Evolutionary conservation across 1,140 invertebrate species (phyloP).

Genomic region (Cydia fagiglandana): DNA sequence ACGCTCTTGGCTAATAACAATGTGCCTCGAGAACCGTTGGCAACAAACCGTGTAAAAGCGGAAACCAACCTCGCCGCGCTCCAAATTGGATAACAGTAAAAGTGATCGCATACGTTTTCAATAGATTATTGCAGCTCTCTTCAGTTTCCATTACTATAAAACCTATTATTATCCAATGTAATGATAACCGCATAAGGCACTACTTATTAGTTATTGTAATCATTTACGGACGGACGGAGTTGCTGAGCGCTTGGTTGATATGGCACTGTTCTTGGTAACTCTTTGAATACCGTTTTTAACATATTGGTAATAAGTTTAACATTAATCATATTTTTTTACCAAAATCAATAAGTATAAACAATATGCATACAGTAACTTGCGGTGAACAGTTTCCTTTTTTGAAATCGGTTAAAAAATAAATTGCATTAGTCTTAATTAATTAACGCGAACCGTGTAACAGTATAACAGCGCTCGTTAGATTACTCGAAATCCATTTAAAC

Average conservation of each 20-base stretch:
- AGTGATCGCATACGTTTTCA: slow-evolving; percentile 74
- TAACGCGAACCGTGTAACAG: slow-evolving; percentile 53
- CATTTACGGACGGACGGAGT: too few relatives aligned
- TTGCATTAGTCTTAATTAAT: slow-evolving; percentile 44
- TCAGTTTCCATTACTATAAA: slow-evolving; percentile 61
- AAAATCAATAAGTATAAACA: neutral
- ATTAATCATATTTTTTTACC: too few relatives aligned
- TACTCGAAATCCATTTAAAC: slow-evolving; percentile 59
- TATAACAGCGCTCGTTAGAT: slow-evolving; percentile 54
- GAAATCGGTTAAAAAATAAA: slow-evolving; percentile 43
- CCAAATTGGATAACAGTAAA: slow-evolving; percentile 78
- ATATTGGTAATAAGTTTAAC: too few relatives aligned
- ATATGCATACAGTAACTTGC: neutral
- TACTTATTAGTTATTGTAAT: neutral
- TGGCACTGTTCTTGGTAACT: too few relatives aligned
- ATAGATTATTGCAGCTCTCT: slow-evolving; percentile 61
- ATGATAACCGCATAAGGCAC: neutral
- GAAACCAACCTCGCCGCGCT: slow-evolving; percentile 70
- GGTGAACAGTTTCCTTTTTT: neutral
- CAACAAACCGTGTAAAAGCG: slow-evolving; percentile 75
- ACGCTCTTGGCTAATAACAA: slow-evolving; percentile 70
- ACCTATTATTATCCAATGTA: neutral
- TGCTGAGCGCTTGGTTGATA: too few relatives aligned
- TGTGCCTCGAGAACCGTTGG: slow-evolving; percentile 54
- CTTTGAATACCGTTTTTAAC: too few relatives aligned